Evolutionary conservation across 2,888 invertebrate species (phyloP), one percentile per base, ranked within the genome.

Genomic region (Campoplex capitator): DNA sequence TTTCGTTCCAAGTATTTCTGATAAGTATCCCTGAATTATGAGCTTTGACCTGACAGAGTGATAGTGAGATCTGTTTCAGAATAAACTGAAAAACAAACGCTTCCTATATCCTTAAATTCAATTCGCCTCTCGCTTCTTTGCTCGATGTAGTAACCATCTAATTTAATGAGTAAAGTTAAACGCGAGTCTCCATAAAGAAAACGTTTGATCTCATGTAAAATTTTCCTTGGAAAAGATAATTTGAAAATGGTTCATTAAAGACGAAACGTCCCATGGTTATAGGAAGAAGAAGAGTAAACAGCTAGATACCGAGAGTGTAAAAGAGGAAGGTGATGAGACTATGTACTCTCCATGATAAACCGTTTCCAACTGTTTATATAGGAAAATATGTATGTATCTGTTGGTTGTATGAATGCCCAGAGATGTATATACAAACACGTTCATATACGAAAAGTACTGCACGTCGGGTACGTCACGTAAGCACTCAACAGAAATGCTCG

Each of bases 401-500:
- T 11, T 28, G n/a, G 54, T 23, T 75, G 35, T 42, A 62, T 51
- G 28, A 54, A 28, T 38, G 42, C 11, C 18, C 35, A 38, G 67
- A 54, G 11, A 32, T 23, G 54, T 28, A 38, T 13, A 51, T 68
- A 32, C 11, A 48, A 35, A 68, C 42, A 68, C 32, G 35, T 35
- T 83, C 56, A 70, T 67, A 70, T 70, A 76, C 77, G 79, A 88
- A 89, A 87, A 87, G 82, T 88, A 86, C 79, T 81, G 71, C 81
- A 62, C 74, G 77, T 85, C 80, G 68, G 79, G 77, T 89, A 88
- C 80, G 85, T 89, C 87, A 88, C 83, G 86, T 85, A 78, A 84
- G 85, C 87, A 89, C 87, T 88, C 85, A 82, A 86, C 83, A 76
- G 82, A 88, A 89, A 89, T 88, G 79, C 88, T 88, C 87, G 84